Evolutionary conservation across 2,888 invertebrate genomes (phyloP).

Genomic region (Pseudococcus viburni): DNA sequence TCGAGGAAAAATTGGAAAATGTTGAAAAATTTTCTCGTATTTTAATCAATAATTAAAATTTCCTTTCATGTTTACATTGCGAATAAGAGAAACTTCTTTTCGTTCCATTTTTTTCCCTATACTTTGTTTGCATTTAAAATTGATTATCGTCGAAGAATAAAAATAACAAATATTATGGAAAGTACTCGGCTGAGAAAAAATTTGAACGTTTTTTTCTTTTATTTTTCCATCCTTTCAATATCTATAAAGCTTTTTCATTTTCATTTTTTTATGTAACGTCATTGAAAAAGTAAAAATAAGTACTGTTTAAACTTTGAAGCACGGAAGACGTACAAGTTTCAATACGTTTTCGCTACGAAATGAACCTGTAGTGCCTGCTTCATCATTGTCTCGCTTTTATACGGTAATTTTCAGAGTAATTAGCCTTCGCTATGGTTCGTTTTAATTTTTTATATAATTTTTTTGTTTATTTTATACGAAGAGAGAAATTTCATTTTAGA

Average conservation of each 20-base stretch:
- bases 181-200: constrained; percentile 23
- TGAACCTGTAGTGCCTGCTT: not conserved
- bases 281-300: constrained; percentile 30
- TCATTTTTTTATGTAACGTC: not conserved
- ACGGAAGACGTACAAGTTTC: not conserved
- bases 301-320: constrained; percentile 33
- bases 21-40: not conserved
- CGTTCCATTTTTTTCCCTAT: not conserved
- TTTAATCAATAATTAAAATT: constrained; percentile 41
- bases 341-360: not conserved
- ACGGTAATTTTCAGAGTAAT: constrained; percentile 15
- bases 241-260: constrained; percentile 14
- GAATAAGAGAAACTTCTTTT: constrained; percentile 23
- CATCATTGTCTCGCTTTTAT: not conserved
- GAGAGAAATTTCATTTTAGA: not conserved
- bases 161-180: constrained; percentile 34
- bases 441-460: constrained; percentile 15
- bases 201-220: not conserved
- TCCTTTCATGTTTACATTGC: constrained; percentile 10
- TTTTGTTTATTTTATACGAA: constrained; percentile 18
- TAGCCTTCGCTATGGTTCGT: not conserved
- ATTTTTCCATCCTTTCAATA: constrained; percentile 15
- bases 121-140: constrained; percentile 43
- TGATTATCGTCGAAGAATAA: constrained; percentile 18
- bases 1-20: not conserved